Base-by-base conservation (phyloP, 2,797 vertebrate genomes). In the Falco cherrug region DNA sequence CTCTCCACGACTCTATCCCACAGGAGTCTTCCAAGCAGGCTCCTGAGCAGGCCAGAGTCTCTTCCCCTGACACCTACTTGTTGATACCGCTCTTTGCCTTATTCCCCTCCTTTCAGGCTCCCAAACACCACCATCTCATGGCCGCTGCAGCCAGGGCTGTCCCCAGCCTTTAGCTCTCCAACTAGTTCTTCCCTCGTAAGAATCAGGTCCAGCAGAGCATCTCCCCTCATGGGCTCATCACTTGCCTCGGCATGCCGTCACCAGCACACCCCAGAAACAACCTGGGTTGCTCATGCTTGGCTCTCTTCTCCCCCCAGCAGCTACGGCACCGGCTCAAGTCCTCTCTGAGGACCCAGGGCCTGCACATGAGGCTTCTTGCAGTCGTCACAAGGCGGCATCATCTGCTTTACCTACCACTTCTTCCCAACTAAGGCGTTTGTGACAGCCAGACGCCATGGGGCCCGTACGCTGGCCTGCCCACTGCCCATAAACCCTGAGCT, bases 371-470 rank as follows among this genome's bases (percentile, higher is more conserved):
- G 67, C 18, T 70, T 90, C 31, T 29, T 53, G 39, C 3, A 6
- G 29, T 2, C 80, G 54, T 12, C 8, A 29, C 28, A 87, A 75
- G 33, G 12, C 8, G 3, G 24, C 18, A 69, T 24, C 3, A 29
- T 15, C 79, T 63, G 26, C 35, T 54, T 87, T 19, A 53, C 28
- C 50, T 28, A 37, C 37, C 7, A 26, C 31, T 77, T 87, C 45
- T 73, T 65, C 24, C 9, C 25, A 8, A 10, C 10, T 2, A 54
- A 25, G 7, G 6, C 3, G 5, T 63, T 48, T n/a, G 2, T 39
- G 82, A 45, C 29, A 84, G 69, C 35, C 1, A 57, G 50, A 3
- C n/a, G 70, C 26, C 13, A 16, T 0, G 0, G 13, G 11, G 3
- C 29, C 39, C 39, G 20, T 9, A 56, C 6, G 28, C 31, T 45